Conservation (phyloP, 2,113 vertebrate species). For the Gallinago jamesoni region DNA sequence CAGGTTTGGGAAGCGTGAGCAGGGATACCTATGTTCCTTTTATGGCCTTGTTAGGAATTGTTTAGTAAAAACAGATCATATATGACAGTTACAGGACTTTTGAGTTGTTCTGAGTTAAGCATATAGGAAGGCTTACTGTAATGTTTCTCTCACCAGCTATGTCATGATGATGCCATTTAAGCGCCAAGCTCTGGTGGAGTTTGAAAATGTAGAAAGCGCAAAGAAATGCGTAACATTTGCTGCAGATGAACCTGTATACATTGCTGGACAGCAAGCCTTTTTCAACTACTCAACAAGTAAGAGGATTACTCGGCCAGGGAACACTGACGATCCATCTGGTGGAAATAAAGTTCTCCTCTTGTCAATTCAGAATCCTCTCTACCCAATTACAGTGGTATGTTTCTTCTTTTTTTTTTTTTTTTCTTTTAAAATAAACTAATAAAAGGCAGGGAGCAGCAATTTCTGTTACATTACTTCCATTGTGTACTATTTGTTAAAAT, state of each 20-base stretch:
- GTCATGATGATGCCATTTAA: slow-evolving; percentile 99
- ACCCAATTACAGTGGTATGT: slow-evolving; percentile 93
- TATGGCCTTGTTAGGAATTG: not conserved
- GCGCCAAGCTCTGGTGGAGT: slow-evolving; percentile 93
- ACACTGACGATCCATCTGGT: slow-evolving; percentile 87
- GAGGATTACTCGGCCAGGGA: slow-evolving; percentile 91
- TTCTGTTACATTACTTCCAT: not conserved
- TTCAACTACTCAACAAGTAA: slow-evolving; percentile 98
- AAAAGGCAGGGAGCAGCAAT: not conserved
- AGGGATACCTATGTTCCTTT: not conserved
- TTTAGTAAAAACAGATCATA: rapidly evolving
- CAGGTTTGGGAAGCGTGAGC: not conserved
- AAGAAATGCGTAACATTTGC: slow-evolving; percentile 87
- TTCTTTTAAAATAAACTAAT: not conserved
- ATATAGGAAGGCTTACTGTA: not conserved
- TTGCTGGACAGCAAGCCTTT: slow-evolving; percentile 91
- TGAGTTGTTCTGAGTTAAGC: not conserved
- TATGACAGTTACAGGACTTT: not conserved
- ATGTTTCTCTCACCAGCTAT: slow-evolving; percentile 76
- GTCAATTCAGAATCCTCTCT: slow-evolving; percentile 93
- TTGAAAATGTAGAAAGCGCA: slow-evolving; percentile 86
- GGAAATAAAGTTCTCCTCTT: slow-evolving; percentile 93
- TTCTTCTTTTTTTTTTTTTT: not conserved
- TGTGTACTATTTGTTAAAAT: not conserved
- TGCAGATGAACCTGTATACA: slow-evolving; percentile 82